Percentiles rank a stretch among this genome's conserved stretches.
These are phyloP conservation scores for Microcebus lehilahytsara DNA, from an alignment of 2,113 vertebrate genomes.

Conservation along the genomic window DNA sequence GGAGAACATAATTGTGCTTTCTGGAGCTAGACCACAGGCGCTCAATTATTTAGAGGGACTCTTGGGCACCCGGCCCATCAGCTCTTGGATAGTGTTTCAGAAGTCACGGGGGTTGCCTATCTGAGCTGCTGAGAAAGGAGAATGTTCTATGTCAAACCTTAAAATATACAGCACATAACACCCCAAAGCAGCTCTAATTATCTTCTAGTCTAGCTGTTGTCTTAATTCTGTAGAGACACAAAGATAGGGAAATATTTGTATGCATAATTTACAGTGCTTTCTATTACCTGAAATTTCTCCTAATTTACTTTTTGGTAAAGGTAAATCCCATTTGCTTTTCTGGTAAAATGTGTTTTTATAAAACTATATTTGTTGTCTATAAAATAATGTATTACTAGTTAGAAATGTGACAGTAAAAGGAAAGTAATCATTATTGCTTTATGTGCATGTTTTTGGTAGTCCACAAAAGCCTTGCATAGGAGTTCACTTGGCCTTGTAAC, in stretches of 20 bases:
- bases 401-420: neutral
- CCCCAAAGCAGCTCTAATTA: neutral
- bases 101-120: neutral
- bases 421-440: neutral
- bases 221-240: neutral
- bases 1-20: slow-evolving; percentile 22
- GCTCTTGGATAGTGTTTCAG: neutral
- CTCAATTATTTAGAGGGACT: slow-evolving; percentile 48
- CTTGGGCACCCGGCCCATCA: slow-evolving; percentile 19
- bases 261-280: neutral
- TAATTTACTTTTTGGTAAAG: neutral
- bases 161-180: neutral
- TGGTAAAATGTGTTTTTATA: neutral
- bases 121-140: neutral
- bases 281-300: neutral
- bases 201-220: neutral
- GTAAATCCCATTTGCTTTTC: neutral
- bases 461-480: neutral
- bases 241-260: neutral
- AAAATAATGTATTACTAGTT: neutral
- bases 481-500: neutral
- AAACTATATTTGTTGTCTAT: neutral
- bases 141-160: neutral
- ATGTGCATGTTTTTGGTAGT: neutral
- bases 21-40: slow-evolving; percentile 10